phyloP scores from a whole-genome alignment of 2,797 vertebrate species.

The Todus mexicanus region DNA sequence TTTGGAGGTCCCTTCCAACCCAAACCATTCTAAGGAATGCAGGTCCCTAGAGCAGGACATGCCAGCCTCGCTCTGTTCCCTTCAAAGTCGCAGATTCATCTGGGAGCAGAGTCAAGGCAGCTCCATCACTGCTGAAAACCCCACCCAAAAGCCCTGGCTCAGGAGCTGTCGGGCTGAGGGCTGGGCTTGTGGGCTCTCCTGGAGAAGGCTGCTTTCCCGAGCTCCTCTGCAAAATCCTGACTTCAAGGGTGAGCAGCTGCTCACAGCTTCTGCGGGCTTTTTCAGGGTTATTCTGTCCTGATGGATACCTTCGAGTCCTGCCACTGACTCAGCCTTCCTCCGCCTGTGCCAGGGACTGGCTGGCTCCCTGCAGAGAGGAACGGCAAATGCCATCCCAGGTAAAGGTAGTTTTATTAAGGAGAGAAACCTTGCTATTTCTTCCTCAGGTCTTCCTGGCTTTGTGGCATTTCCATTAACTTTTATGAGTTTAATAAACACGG shows the following conservation, averaged over 20 bases:
- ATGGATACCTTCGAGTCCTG: background rate
- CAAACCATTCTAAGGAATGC: too few species aligned
- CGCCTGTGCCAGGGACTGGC: background rate
- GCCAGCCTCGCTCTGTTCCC: rapidly evolving
- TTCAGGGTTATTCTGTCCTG: background rate
- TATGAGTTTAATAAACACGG: constrained; percentile 36
- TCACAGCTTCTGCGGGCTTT: background rate
- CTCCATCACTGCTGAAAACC: background rate
- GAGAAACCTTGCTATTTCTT: background rate
- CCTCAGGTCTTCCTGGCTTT: background rate
- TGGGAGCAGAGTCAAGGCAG: background rate
- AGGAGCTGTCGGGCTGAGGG: background rate
- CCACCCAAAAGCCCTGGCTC: background rate
- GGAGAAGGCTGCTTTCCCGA: rapidly evolving
- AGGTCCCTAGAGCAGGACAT: background rate
- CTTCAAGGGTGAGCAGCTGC: background rate
- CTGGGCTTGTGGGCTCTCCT: rapidly evolving
- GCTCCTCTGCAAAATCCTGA: background rate
- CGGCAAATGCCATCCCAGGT: background rate
- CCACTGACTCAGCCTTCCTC: background rate
- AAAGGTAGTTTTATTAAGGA: background rate
- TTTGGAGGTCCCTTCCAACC: too few species aligned
- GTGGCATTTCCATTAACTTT: constrained; percentile 27
- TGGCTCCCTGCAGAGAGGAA: background rate
- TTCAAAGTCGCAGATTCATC: rapidly evolving